These are phyloP conservation scores for Vespertilio murinus DNA, from an alignment of 2,797 vertebrate species.

Conservation along the genomic window DNA sequence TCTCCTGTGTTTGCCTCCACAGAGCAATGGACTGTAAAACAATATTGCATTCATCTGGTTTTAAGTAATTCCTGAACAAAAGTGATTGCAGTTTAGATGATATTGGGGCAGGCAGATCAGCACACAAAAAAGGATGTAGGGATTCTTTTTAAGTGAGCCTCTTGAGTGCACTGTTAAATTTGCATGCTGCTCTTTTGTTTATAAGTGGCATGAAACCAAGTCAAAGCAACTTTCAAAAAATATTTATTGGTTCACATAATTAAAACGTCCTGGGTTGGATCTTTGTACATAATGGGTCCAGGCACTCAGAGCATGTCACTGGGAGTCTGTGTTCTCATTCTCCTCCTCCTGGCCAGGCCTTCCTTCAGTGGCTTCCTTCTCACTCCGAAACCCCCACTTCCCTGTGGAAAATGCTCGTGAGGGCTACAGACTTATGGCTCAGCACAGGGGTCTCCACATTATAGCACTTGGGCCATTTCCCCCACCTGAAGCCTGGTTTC, in stretches of 20 bases:
- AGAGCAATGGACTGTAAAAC: not conserved
- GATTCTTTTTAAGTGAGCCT: slow-evolving; percentile 35
- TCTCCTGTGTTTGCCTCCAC: not conserved
- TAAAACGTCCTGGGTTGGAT: slow-evolving; percentile 34
- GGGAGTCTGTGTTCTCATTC: not conserved
- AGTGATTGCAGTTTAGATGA: not conserved
- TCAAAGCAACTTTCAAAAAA: slow-evolving; percentile 23
- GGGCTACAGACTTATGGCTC: not conserved
- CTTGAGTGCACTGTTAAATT: not conserved
- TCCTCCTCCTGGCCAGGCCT: not conserved
- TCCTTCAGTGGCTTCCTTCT: not conserved
- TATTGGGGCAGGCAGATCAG: not conserved
- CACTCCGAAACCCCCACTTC: not conserved
- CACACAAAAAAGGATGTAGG: not conserved
- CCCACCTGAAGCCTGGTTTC: not conserved
- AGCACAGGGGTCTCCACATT: not conserved
- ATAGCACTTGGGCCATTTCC: not conserved
- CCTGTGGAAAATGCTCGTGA: not conserved
- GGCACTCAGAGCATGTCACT: not conserved
- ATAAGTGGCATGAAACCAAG: slow-evolving; percentile 34
- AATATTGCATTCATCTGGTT: not conserved
- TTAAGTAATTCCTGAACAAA: slow-evolving; percentile 31
- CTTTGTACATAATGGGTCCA: not conserved
- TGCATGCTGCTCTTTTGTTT: slow-evolving; percentile 37
- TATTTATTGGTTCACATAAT: slow-evolving; percentile 1